Conservation (phyloP, 2,797 vertebrate genomes). For the Hemitrygon akajei region DNA sequence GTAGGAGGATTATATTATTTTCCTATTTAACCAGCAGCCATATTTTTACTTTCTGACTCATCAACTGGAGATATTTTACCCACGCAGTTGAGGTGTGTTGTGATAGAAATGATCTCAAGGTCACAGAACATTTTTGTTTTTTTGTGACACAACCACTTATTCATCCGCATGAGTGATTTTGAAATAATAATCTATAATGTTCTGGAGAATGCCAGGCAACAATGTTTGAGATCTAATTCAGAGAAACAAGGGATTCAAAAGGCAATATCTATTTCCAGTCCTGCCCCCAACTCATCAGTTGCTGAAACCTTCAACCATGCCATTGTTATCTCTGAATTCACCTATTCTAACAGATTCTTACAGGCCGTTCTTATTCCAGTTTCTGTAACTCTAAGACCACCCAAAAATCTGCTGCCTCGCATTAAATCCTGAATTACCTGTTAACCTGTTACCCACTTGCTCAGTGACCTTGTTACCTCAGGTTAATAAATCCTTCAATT, state of each 20-base stretch:
- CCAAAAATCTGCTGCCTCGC: too few species aligned
- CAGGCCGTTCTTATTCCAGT: too few species aligned
- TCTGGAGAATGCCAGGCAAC: neutral
- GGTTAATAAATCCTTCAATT: too few species aligned
- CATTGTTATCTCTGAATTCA: too few species aligned
- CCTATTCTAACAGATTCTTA: too few species aligned
- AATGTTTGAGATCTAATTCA: neutral
- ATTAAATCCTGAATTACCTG: too few species aligned
- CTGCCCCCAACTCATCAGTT: too few species aligned
- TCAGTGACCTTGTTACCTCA: too few species aligned
- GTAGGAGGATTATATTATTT: neutral
- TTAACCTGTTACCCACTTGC: too few species aligned
- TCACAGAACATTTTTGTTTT: conserved; percentile 4
- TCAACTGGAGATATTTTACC: neutral
- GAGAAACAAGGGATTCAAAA: neutral
- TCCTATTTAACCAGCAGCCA: conserved; percentile 6
- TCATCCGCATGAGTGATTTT: neutral
- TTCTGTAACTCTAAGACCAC: too few species aligned
- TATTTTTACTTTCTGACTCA: conserved; percentile 23
- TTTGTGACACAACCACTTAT: neutral
- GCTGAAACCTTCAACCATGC: too few species aligned
- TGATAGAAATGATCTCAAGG: conserved; percentile 22
- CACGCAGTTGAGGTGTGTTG: neutral
- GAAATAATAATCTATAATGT: neutral
- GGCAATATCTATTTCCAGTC: neutral